These are phyloP conservation scores for Tiliqua scincoides DNA, from an alignment of 2,113 vertebrate species.

Conservation along the genomic window DNA sequence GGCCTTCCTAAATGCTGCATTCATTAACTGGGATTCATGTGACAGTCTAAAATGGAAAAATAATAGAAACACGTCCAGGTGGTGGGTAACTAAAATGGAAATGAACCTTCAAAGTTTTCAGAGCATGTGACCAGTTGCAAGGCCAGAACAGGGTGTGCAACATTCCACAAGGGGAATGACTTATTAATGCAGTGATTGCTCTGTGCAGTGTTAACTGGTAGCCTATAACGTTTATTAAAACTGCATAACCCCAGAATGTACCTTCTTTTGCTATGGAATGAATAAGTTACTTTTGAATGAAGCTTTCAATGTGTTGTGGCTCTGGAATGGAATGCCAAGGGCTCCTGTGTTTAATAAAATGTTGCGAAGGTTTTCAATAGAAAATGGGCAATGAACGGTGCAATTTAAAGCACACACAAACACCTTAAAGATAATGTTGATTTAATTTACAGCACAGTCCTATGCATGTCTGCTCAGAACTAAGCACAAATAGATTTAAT, in stretches of 20 bases:
- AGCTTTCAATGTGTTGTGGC: conserved; percentile 30
- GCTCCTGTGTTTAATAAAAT: conserved; percentile 8
- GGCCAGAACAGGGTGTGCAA: conserved; percentile 39
- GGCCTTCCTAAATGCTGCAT: conserved; percentile 36
- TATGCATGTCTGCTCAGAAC: no score
- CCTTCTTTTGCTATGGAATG: conserved; percentile 7
- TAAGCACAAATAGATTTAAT: no score
- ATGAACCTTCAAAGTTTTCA: conserved; percentile 41
- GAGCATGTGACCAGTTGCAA: conserved; percentile 41
- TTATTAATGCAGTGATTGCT: conserved; percentile 53
- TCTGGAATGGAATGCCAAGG: not conserved
- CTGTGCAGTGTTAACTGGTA: conserved; percentile 30
- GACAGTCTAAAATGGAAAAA: conserved; percentile 42
- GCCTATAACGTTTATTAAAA: conserved; percentile 55
- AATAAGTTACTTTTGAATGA: conserved; percentile 22
- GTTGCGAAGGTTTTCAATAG: conserved; percentile 10
- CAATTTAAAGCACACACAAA: conserved; percentile 2
- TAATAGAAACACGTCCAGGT: conserved; percentile 25
- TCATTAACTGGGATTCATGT: conserved; percentile 50
- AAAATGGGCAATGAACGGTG: not conserved
- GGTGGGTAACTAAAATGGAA: conserved; percentile 53
- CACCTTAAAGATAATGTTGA: not conserved
- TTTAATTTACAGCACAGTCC: no score
- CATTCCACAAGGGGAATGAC: conserved; percentile 38
- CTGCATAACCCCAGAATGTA: conserved; percentile 12